Evolutionary conservation across 2,797 vertebrate species (phyloP), one percentile per base, ranked within the genome.

Genomic region (Tadarida brasiliensis): DNA sequence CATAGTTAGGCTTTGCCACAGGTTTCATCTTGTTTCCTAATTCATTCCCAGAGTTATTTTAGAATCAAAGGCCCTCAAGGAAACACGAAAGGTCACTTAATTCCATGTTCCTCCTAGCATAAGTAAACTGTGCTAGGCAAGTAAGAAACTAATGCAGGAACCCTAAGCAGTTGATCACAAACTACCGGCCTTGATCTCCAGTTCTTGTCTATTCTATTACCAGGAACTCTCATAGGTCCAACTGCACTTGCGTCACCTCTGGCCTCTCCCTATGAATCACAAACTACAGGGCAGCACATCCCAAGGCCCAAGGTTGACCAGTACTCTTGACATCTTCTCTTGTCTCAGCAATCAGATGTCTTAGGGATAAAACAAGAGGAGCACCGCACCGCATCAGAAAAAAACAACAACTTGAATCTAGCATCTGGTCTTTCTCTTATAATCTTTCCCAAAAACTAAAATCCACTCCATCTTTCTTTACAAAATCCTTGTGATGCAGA

Each of bases 1-100:
- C 39, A 20, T 9, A 16, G 51, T 78, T 73, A 56, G 78, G 33
- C 65, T 88, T 65, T 87, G 80, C 54, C 35, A 86, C n/a, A 61
- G 12, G 51, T 95, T 90, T 26, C 7, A 83, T 30, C 11, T 17
- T 54, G n/a, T 78, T 94, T 93, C 68, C 61, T 59, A 8, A 67
- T 71, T 20, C 54, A 28, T 73, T 82, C 81, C 67, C 26, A 49
- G 44, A 92, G 24, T 90, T 93, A 61, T 30, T 74, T 95, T 86
- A 88, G 19, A 95, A 82, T 91, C 56, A 91, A 47, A 94, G 57
- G 3, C 20, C 28, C 63, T 74, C 56, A n/a, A 74, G n/a, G 56
- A 91, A 86, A 68, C 1, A 0, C 12, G 20, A 51, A 89, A 56
- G 30, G 49, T 85, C 39, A 67, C 30, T 68, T 71, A 35, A 59